Base-by-base conservation (phyloP, 2,888 invertebrate genomes). In the Archaeoteleia sp. region DNA sequence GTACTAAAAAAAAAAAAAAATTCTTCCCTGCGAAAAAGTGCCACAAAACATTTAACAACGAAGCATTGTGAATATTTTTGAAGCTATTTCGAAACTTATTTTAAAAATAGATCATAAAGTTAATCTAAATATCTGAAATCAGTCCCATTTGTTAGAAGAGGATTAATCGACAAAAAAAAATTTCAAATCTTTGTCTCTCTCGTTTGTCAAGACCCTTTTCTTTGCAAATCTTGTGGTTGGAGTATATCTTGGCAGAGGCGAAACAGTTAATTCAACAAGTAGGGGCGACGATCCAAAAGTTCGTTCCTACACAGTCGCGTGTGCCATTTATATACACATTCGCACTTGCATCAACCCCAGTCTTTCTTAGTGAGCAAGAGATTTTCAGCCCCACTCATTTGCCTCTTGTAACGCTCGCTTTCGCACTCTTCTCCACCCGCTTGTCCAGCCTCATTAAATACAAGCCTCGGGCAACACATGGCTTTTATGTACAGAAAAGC, bases 261-360 rank as follows among this genome's bases (percentile, higher is more conserved):
- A 58, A 48, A 49, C 60, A 43, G 60, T 60, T 60, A 60, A 49
- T 60, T 60, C 58, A 60, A 60, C 58, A 60, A 60, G 58, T 60
- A 58, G 42, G 49, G 58, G 60, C 51, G 60, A 60, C 51, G 60
- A 43, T 60, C 51, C 60, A 60, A 60, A 60, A 60, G 43, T 51
- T 51, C 29, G 29, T 20, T 39, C 27, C 29, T 13, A 25, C 29
- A 60, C 27, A 17, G 23, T n/a, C 14, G 43, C 17, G 14, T 13
- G 14, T 37, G n/a, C n/a, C n/a, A n/a, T n/a, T n/a, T n/a, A n/a
- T 17, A 39, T 30, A 46, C 32, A 17, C 34, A 48, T 25, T 10
- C 32, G 60, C 15, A 2, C 5, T 27, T 30, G 39, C 17, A 32
- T 37, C 25, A 20, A 32, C 32, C 32, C 32, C 17, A 17, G 37